Evolutionary conservation across 2,797 vertebrate genomes (phyloP).

Genomic region (Myotis pilosus): DNA sequence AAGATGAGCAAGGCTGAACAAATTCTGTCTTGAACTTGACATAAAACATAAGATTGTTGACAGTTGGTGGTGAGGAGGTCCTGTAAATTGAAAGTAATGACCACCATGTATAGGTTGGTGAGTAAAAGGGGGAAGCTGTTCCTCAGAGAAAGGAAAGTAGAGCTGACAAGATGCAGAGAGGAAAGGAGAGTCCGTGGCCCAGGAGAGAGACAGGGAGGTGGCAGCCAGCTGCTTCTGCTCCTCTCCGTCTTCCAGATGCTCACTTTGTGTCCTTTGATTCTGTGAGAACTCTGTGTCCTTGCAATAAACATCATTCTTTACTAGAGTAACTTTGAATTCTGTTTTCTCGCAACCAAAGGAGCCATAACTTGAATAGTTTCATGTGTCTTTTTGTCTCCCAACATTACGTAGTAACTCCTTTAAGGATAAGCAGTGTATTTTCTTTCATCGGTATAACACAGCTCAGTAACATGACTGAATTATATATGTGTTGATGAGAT

Average conservation of each 20-base stretch:
- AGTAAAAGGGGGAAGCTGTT: not conserved
- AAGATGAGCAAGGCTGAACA: not conserved
- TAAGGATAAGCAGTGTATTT: slow-evolving; percentile 13
- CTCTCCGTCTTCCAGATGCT: not conserved
- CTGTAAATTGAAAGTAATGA: not conserved
- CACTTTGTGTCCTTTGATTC: slow-evolving; percentile 26
- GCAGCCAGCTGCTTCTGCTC: slow-evolving; percentile 1
- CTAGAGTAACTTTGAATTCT: slow-evolving; percentile 51
- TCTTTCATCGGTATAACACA: not conserved
- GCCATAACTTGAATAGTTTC: slow-evolving; percentile 19
- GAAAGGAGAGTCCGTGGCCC: not conserved
- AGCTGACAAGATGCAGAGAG: not conserved
- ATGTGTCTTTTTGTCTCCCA: slow-evolving; percentile 1
- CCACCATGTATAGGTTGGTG: not conserved
- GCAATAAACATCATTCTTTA: slow-evolving; percentile 11
- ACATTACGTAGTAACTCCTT: not conserved
- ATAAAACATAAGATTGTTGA: not conserved
- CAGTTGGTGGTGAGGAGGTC: not conserved
- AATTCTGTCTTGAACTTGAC: not conserved
- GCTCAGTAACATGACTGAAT: not conserved
- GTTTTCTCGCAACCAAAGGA: slow-evolving; percentile 57
- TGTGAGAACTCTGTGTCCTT: not conserved
- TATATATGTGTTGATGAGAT: not conserved
- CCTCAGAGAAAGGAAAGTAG: slow-evolving; percentile 4
- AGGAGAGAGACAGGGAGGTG: not conserved